Evolutionary conservation across 2,888 invertebrate genomes (phyloP), one percentile per base, ranked within the genome.

Genomic region (Altica lythri): DNA sequence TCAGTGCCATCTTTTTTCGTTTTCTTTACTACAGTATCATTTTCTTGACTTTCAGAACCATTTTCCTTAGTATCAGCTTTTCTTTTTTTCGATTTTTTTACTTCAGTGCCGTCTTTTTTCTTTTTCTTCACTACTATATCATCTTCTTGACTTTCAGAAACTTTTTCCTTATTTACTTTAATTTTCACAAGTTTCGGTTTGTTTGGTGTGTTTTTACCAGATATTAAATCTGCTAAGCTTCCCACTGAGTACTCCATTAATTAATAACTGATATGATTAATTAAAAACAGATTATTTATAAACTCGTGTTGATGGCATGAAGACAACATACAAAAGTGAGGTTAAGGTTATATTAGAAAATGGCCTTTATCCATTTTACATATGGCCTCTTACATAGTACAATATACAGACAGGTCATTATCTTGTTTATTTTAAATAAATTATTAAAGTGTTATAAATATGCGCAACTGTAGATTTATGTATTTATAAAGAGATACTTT

Each of bases 181-280:
- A 67, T 67, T 53, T 64, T 58, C 4, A 67, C 22, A 6, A 79
- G 69, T 69, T 78, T 81, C 1, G 79, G 79, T 16, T 83, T 77
- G 61, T 79, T 81, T 4, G 81, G 80, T 1, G 82, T 81, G 27
- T 79, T 79, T 56, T 79, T 78, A 38, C 83, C 83, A 12, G 82
- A 78, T 68, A 84, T 78, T 62, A 83, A 71, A 57, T 82, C 83
- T 53, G 83, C 81, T 52, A 83, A 76, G 69, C 83, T 80, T 51
- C 83, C 84, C 29, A 83, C 73, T 19, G 80, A 62, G 57, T 73
- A 73, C 25, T 72, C 72, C 70, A 74, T 72, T 42, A n/a, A n/a
- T n/a, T n/a, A n/a, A n/a, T n/a, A n/a, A n/a, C n/a, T n/a, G n/a
- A n/a, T n/a, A n/a, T n/a, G n/a, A n/a, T n/a, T n/a, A n/a, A n/a